Evolutionary conservation across 2,113 vertebrate genomes (phyloP).

Genomic region (Cisticola juncidis): DNA sequence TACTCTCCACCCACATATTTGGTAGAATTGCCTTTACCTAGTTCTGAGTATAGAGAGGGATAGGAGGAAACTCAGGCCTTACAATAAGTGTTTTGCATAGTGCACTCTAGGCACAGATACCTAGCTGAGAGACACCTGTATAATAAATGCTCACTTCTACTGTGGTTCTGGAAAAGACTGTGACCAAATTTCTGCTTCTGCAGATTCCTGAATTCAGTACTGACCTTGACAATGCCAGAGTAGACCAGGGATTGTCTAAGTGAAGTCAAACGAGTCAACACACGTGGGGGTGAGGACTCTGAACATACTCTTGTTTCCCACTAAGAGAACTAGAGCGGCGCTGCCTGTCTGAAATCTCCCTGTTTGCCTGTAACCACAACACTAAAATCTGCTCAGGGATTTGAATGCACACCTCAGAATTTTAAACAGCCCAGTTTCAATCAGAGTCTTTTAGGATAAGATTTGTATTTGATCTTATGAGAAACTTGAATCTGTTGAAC

Average conservation of each 20-base stretch:
- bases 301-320: rapidly evolving
- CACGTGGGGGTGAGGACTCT: background rate
- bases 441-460: background rate
- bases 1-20: background rate
- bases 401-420: background rate
- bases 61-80: background rate
- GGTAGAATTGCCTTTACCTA: background rate
- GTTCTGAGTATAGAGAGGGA: background rate
- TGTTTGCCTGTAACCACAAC: background rate
- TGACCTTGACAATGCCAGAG: background rate
- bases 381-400: background rate
- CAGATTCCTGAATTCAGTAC: background rate
- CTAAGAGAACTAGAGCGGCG: background rate
- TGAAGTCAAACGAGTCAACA: background rate
- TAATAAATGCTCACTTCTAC: background rate
- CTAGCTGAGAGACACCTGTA: background rate
- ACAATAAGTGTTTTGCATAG: background rate
- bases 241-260: background rate
- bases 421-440: background rate
- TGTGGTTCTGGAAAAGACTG: background rate
- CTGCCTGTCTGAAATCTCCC: background rate
- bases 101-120: background rate
- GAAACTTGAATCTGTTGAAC: background rate
- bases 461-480: background rate
- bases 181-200: background rate